Base-by-base conservation (phyloP, 2,888 invertebrate genomes). In the Subacronicta megacephala region DNA sequence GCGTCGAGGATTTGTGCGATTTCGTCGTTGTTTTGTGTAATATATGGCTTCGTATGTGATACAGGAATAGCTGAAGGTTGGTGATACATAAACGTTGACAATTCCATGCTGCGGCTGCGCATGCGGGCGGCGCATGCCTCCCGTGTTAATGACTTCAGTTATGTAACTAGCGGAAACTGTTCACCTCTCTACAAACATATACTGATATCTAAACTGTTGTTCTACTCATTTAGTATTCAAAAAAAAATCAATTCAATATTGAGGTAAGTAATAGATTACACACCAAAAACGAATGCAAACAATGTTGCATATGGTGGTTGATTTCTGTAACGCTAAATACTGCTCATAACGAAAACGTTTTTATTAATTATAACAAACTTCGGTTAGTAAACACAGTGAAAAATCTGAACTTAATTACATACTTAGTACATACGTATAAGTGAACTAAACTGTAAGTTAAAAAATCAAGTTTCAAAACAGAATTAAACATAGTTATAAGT, bases 51-150 rank as follows among this genome's bases (percentile, higher is more conserved):
- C 12, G 4, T 6, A 12, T 4, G n/a, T 12, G n/a, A n/a, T 31
- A n/a, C 31, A n/a, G 31, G n/a, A 31, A n/a, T n/a, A 13, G n/a
- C 26, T 47, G 46, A 47, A 47, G 47, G 43, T 23, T 20, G 18
- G 23, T 15, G 4, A 6, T 7, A 26, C 20, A 31, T 20, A 12
- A 31, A n/a, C 33, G 35, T 12, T 5, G 40, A 13, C n/a, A 18
- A 44, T 6, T n/a, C 29, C 20, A 20, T 7, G 17, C 7, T 9
- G 23, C 2, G 29, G 9, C 42, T 7, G 35, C 0, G 1, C 45
- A 62, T 58, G 52, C 59, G 60, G 63, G 65, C n/a, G 0, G 0
- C n/a, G 20, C 20, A 20, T 23, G 4, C 26, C 13, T 40, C 23
- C 63, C n/a, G 26, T 12, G 20, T 5, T 38, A 17, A 16, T 7